Percentiles rank a stretch among this genome's conserved stretches.
phyloP scores from a whole-genome alignment of 2,113 vertebrate genomes.

The Abramis brama region DNA sequence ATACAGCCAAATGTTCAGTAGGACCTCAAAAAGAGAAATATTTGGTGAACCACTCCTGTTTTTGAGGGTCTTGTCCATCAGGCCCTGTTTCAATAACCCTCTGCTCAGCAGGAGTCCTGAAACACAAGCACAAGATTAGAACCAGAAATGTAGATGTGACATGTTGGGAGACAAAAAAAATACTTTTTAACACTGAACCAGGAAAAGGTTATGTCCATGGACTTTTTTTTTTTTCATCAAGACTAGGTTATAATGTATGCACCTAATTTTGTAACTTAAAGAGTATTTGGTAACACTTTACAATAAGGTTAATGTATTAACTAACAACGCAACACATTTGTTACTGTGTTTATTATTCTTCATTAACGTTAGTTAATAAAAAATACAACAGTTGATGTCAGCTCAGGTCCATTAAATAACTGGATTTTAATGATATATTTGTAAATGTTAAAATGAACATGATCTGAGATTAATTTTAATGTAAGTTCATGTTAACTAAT shows the following conservation, averaged over 20 bases:
- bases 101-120: slow-evolving; percentile 81
- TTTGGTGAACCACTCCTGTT: slow-evolving; percentile 97
- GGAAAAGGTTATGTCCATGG: neutral
- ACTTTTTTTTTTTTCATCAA: neutral
- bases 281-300: too few species aligned
- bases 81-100: slow-evolving; percentile 73
- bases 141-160: neutral
- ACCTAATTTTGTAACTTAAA: neutral
- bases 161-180: neutral
- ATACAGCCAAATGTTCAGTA: slow-evolving; percentile 32
- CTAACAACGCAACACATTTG: too few species aligned
- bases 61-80: slow-evolving; percentile 78
- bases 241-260: neutral
- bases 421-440: too few species aligned
- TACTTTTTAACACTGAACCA: neutral
- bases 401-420: too few species aligned
- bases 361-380: too few species aligned
- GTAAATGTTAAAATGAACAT: too few species aligned
- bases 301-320: too few species aligned
- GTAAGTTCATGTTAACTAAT: too few species aligned
- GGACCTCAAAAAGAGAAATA: slow-evolving; percentile 92
- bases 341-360: too few species aligned
- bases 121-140: slow-evolving; percentile 48
- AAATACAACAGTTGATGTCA: too few species aligned
- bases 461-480: too few species aligned